A percentile compares a stretch with the other conserved stretches of the same genome.
phyloP scores from a whole-genome alignment of 2,113 vertebrate genomes.

The Carollia perspicillata region DNA sequence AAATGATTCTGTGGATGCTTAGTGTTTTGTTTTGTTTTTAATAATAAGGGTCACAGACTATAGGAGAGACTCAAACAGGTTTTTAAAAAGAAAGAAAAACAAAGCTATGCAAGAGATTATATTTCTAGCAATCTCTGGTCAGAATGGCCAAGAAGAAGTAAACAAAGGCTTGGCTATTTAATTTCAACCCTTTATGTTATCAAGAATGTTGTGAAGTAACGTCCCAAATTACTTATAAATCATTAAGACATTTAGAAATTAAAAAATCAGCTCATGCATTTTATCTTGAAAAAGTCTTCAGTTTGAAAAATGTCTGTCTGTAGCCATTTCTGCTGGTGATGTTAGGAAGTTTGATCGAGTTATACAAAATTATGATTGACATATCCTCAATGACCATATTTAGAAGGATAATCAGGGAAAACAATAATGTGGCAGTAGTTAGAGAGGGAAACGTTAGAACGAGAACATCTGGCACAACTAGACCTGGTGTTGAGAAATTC shows the following conservation, averaged over 20 bases:
- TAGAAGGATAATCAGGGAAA: neutral
- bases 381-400: neutral
- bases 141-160: neutral
- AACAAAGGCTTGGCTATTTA: neutral
- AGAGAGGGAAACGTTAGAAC: neutral
- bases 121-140: neutral
- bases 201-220: constrained; percentile 29
- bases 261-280: neutral
- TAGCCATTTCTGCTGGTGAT: neutral
- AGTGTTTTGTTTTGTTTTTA: neutral
- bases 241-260: constrained; percentile 10
- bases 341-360: neutral
- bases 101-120: neutral
- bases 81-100: neutral
- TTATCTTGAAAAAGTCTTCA: neutral
- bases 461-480: neutral
- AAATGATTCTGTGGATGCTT: neutral
- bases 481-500: neutral
- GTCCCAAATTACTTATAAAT: neutral
- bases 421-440: neutral
- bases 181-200: neutral
- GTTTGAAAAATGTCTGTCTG: neutral
- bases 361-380: neutral
- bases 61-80: neutral
- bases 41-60: neutral